Evolutionary conservation across 2,113 vertebrate genomes (phyloP).

Genomic region (Stegastes partitus): DNA sequence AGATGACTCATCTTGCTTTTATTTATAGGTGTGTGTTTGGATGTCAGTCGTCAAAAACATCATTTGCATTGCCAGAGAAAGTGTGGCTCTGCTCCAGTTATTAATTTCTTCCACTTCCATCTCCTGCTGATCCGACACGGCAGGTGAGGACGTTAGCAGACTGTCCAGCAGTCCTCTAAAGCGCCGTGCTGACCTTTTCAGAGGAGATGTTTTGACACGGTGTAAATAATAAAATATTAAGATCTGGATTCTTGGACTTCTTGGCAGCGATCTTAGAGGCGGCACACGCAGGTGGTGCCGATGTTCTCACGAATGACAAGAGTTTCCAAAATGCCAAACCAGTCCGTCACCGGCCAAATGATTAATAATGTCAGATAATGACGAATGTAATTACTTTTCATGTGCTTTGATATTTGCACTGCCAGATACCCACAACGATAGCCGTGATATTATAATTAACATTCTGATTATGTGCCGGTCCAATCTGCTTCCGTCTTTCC

Average conservation of each 20-base stretch:
- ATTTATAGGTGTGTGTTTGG: neutral
- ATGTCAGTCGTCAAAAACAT: neutral
- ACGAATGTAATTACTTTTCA: neutral
- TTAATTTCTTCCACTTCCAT: neutral
- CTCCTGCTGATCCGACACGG: conserved; percentile 2
- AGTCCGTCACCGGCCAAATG: neutral
- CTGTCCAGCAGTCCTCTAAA: neutral
- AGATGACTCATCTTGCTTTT: neutral
- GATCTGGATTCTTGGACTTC: neutral
- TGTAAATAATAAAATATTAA: neutral
- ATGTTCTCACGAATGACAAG: neutral
- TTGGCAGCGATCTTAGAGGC: neutral
- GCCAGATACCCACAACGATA: neutral
- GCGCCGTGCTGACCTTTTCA: neutral
- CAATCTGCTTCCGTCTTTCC: neutral
- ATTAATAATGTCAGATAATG: neutral
- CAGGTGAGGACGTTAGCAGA: neutral
- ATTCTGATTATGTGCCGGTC: neutral
- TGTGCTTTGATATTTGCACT: neutral
- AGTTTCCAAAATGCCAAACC: neutral
- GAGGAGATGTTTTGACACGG: neutral
- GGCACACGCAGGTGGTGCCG: conserved; percentile 1
- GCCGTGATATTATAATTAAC: neutral
- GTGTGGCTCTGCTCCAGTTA: neutral
- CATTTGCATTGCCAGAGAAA: neutral